phyloP scores from a whole-genome alignment of 2,797 vertebrate genomes.

The Alosa sapidissima region DNA sequence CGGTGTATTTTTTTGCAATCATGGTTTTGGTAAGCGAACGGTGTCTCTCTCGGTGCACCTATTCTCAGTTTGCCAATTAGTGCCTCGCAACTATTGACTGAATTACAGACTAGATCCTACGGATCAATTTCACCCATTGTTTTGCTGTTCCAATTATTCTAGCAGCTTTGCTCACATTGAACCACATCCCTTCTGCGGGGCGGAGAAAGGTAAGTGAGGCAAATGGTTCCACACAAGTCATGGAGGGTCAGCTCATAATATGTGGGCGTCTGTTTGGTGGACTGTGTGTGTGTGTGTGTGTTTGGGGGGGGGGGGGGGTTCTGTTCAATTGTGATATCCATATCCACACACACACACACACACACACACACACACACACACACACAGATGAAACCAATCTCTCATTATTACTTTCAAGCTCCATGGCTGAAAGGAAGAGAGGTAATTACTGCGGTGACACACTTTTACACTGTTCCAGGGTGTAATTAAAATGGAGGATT shows the following conservation, averaged over 20 bases:
- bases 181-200: conserved; percentile 15
- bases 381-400: conserved; percentile 19
- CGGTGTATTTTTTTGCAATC: neutral
- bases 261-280: neutral
- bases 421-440: conserved; percentile 14
- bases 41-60: conserved; percentile 16
- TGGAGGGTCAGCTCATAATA: neutral
- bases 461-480: conserved; percentile 45
- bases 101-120: conserved; percentile 34
- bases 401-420: conserved; percentile 35
- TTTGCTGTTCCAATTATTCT: conserved; percentile 53
- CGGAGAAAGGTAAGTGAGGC: neutral
- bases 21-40: conserved; percentile 30
- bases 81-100: conserved; percentile 46
- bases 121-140: conserved; percentile 52
- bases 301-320: neutral
- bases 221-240: neutral
- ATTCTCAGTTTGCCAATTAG: conserved; percentile 52
- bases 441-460: conserved; percentile 47
- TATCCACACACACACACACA: conserved; percentile 1
- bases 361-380: neutral
- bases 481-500: conserved; percentile 48
- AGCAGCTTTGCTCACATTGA: conserved; percentile 36
- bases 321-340: neutral
- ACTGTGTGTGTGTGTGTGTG: neutral